Base-by-base conservation (phyloP, 1,140 invertebrate species). In the Dendroctonus valens region DNA sequence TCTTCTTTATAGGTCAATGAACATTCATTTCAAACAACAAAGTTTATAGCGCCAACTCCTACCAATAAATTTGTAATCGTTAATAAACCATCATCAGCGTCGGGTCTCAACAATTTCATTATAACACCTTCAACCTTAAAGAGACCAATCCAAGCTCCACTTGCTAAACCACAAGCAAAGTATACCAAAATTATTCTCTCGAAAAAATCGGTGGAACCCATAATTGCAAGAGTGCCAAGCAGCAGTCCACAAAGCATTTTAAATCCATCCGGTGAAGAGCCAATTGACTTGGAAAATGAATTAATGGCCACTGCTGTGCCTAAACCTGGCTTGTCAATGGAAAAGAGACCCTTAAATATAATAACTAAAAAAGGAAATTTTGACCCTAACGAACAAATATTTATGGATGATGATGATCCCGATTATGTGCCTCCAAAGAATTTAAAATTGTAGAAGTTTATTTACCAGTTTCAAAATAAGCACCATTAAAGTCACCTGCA, bases 161-260 rank as follows among this genome's bases (percentile, higher is more conserved):
- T 68, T 5, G 41, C 39, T 6, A 68, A 71, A 59, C 65, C 75
- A 5, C 75, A 75, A 26, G 63, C 81, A 2, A 84, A 84, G 61
- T 84, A 81, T 59, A 83, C 82, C 0, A 83, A 84, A 71, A 84
- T 84, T 46, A 83, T 84, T 69, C 65, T 84, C 40, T 80, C 82
- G 3, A 84, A 83, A 59, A 78, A 79, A 68, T 42, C 69, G 37
- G 59, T 67, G 59, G 71, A 70, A 54, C 14, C 48, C 6, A 14
- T 61, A 5, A 15, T 54, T 6, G 53, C 2, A 6, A 41, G 44
- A 53, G 42, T 50, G 39, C 39, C 51, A 9, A 49, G 38, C n/a
- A 50, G 15, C 9, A 54, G 0, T 9, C 12, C 41, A 6, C 26
- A 26, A 26, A 26, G 26, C 6, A 11, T 7, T 14, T 37, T 14